Base-by-base conservation (phyloP, 1,140 invertebrate genomes). In the Drosophila busckii region DNA sequence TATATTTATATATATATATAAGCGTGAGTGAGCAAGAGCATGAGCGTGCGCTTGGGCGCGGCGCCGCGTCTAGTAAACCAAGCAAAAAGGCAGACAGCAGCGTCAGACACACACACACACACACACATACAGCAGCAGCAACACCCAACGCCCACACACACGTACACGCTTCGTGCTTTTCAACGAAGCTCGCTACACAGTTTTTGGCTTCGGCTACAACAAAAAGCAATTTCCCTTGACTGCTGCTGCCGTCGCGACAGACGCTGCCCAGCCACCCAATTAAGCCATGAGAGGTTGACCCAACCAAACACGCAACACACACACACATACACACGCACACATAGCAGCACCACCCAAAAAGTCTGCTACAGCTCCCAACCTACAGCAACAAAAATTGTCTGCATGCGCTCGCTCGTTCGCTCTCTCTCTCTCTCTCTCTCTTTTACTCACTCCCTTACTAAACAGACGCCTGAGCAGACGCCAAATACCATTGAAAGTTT, bases 321-420 rank as follows among this genome's bases (percentile, higher is more conserved):
- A 32, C 1, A 31, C 6, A 35, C 16, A 8, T 4, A 34, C 3
- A 19, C 15, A 35, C 0, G 0, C 16, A 37, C 28, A 20, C 9
- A 20, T 17, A 13, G 8, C 26, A 20, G 34, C 34, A 49, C n/a
- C 40, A 58, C 54, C 44, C 25, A 44, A 48, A 20, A 37, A 20
- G 34, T 34, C 4, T 41, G 20, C 46, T 31, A 53, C 56, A 41
- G n/a, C 49, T 23, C 73, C 60, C 75, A 80, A 82, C 75, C 75
- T 82, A 82, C 75, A 82, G 75, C 75, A 82, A 82, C 75, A 82
- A 75, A 70, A 82, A 62, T 66, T 49, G 69, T 83, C 70, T 82
- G 69, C 66, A 69, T 60, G 61, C 75, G 75, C 26, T 35, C 22
- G 12, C 20, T 23, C n/a, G 37, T n/a, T 35, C 19, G 16, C 37